These are phyloP conservation scores for Ptychochromis oligacanthus DNA, from an alignment of 2,113 vertebrate species.

Conservation along the genomic window DNA sequence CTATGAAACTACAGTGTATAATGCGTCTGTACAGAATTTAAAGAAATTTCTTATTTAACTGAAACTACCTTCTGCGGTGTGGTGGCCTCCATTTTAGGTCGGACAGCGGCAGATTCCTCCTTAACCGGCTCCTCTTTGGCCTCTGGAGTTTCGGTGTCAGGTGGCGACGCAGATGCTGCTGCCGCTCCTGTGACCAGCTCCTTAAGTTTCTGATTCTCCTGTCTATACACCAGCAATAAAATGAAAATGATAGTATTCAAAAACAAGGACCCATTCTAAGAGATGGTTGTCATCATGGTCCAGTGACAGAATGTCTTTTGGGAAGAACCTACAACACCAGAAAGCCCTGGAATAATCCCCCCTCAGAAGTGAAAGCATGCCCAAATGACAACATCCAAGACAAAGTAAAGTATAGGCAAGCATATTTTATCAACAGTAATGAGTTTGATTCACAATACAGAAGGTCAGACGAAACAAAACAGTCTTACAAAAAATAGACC, in stretches of 20 bases:
- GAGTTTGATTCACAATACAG: neutral
- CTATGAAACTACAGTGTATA: neutral
- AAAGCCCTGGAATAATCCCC: constrained; percentile 35
- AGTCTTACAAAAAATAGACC: neutral
- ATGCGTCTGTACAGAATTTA: neutral
- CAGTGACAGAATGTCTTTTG: constrained; percentile 29
- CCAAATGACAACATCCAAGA: neutral
- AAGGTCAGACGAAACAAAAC: neutral
- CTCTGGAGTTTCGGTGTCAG: constrained; percentile 70
- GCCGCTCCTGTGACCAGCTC: constrained; percentile 84
- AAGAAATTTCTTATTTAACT: neutral
- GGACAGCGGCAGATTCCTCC: constrained; percentile 65
- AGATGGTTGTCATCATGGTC: neutral
- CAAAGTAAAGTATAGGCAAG: neutral
- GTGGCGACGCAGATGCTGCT: constrained; percentile 52
- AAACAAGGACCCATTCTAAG: neutral
- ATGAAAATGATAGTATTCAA: constrained; percentile 41
- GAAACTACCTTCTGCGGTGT: constrained; percentile 85
- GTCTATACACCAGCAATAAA: constrained; percentile 74
- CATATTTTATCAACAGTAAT: neutral
- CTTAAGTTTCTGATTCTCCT: constrained; percentile 93
- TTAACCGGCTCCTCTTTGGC: constrained; percentile 74
- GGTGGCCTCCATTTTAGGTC: constrained; percentile 77
- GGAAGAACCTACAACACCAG: constrained; percentile 73
- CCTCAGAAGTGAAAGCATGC: constrained; percentile 52